A percentile compares a stretch with the other conserved stretches of the same genome.
phyloP scores from a whole-genome alignment of 2,888 invertebrate species.

The Bursaphelenchus okinawaensis region DNA sequence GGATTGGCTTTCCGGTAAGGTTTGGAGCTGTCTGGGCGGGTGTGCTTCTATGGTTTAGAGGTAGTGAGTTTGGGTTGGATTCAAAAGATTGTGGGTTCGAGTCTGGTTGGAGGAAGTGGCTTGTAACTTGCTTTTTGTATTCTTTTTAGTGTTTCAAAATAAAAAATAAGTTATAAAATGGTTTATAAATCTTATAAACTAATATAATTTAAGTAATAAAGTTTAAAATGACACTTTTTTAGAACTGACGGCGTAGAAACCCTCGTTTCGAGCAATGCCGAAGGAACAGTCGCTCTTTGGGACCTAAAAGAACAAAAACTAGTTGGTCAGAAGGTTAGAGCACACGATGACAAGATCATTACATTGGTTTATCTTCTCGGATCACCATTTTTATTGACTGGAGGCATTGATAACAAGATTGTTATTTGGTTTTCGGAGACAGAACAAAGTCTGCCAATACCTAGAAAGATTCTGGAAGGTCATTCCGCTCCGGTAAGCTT shows the following conservation, averaged over 20 bases:
- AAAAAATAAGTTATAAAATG: slow-evolving; percentile 11
- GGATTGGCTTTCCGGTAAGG: slow-evolving; percentile 46
- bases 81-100: background rate
- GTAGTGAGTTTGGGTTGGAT: background rate
- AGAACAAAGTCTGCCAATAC: slow-evolving; percentile 69
- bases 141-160: background rate
- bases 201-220: background rate
- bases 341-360: slow-evolving; percentile 72
- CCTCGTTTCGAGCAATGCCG: slow-evolving; percentile 43
- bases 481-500: slow-evolving; percentile 59
- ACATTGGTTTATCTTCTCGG: slow-evolving; percentile 78
- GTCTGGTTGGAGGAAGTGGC: background rate
- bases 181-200: background rate
- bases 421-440: slow-evolving; percentile 72
- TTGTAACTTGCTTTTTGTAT: background rate
- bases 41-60: background rate
- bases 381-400: slow-evolving; percentile 66
- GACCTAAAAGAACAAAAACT: slow-evolving; percentile 69
- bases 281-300: slow-evolving; percentile 86
- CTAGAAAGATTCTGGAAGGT: slow-evolving; percentile 58
- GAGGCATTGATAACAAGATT: slow-evolving; percentile 51
- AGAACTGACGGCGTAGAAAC: slow-evolving; percentile 48
- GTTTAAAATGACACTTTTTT: slow-evolving; percentile 14
- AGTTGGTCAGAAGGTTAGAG: slow-evolving; percentile 73
- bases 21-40: slow-evolving; percentile 28